Evolutionary conservation across 2,113 vertebrate species (phyloP), one percentile per base, ranked within the genome.

Genomic region (Phalacrocorax brasilianus): DNA sequence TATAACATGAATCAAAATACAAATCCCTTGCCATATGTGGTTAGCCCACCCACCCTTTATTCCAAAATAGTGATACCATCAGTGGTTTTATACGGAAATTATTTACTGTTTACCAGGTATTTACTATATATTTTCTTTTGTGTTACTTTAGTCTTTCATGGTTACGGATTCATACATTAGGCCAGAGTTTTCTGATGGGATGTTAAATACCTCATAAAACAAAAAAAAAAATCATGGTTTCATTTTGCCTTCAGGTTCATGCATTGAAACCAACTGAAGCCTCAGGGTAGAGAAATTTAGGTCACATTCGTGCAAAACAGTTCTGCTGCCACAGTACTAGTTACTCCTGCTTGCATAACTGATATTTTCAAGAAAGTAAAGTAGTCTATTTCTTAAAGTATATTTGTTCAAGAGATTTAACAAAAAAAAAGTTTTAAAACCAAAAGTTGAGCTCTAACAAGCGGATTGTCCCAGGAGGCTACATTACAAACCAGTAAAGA

Each of bases 221-320:
- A 77, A 65, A 4, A 88, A 79, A 79, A 92, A 56, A 1, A 4
- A 74, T 28, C 1, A 20, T 55, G 6, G 26, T 70, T 96, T 80
- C 30, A n/a, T 95, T 90, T 93, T 90, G 75, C 78, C 75, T 86
- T 86, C 42, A 53, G 35, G 47, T 91, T 84, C n/a, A 61, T 75
- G 38, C 40, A 56, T 5, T 88, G 88, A 90, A 96, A 80, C 30
- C 12, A 77, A 53, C 72, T 83, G 49, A 94, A 92, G 55, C 88
- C 82, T 86, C 62, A 79, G 74, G 89, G 70, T 38, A 86, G 71
- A 92, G 82, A 94, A 96, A 95, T 96, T 96, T 96, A 95, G 91
- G 90, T 94, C 93, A 88, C 92, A 86, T 86, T 95, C 82, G 47
- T 85, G 75, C 61, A 92, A 92, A 95, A 88, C 55, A 84, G 40